Percentiles rank a stretch among this genome's conserved stretches.
phyloP scores from a whole-genome alignment of 2,113 vertebrate species.

The Gnathonemus echidnorhynchus region DNA sequence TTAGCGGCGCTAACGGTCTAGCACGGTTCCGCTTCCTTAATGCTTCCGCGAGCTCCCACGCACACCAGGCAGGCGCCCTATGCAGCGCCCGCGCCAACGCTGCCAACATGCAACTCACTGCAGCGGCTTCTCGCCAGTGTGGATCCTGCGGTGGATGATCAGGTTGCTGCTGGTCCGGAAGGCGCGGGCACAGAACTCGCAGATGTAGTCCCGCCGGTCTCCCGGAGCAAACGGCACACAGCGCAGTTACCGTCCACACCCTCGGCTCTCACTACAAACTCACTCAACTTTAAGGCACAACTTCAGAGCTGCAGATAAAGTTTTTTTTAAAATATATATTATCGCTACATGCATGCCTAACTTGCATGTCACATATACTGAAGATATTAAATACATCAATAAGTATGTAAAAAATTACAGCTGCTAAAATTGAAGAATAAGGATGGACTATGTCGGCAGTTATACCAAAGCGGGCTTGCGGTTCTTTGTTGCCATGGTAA shows the following conservation, averaged over 20 bases:
- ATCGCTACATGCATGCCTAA: not conserved
- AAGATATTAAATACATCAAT: not conserved
- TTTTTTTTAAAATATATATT: not conserved
- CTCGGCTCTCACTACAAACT: not conserved
- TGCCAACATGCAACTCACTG: conserved; percentile 56
- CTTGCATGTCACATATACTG: not conserved
- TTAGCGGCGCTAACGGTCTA: not conserved
- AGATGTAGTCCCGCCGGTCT: conserved; percentile 74
- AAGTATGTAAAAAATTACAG: not conserved
- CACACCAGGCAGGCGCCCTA: not conserved
- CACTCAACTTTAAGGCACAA: not conserved
- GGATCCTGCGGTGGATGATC: conserved; percentile 72
- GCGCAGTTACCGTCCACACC: not conserved
- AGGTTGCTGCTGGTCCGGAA: conserved; percentile 76
- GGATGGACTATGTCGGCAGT: not conserved
- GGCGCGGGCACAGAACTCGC: conserved; percentile 73
- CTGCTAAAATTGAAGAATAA: not conserved
- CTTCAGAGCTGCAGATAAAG: not conserved
- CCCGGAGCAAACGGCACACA: conserved; percentile 9
- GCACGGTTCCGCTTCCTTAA: not conserved
- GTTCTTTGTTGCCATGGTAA: not conserved
- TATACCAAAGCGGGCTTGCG: not conserved
- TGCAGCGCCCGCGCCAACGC: not conserved
- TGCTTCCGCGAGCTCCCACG: not conserved
- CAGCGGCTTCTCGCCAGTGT: conserved; percentile 73